Percentiles rank a stretch among this genome's conserved stretches.
Conservation (phyloP, 2,113 vertebrate species). For the Corythornis madagascariensis region DNA sequence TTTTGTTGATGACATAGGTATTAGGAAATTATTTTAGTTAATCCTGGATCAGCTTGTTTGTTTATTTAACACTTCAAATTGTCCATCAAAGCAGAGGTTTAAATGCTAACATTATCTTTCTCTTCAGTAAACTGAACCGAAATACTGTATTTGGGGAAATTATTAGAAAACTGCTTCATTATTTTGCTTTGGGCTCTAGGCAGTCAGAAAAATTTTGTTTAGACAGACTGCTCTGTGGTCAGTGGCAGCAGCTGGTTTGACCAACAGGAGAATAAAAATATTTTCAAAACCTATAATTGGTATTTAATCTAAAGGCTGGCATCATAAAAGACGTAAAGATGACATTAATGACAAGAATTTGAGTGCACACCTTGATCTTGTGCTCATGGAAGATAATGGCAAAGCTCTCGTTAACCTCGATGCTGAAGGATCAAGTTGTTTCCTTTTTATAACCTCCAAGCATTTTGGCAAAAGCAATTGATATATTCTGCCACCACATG, state of each 20-base stretch:
- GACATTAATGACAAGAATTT: background rate
- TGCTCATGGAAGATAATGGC: background rate
- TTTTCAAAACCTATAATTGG: background rate
- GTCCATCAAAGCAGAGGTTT: background rate
- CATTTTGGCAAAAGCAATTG: background rate
- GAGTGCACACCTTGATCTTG: fast-evolving
- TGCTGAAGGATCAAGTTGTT: background rate
- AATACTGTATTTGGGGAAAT: background rate
- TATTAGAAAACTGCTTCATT: background rate
- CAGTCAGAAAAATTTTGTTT: background rate
- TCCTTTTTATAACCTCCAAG: background rate
- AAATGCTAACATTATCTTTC: background rate
- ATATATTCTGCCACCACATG: background rate
- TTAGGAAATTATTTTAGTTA: background rate
- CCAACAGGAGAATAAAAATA: background rate
- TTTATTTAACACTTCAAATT: background rate
- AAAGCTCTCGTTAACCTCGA: background rate
- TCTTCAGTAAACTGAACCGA: background rate
- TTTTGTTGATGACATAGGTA: background rate
- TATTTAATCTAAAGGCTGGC: background rate
- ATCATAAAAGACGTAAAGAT: background rate
- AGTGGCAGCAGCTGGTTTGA: background rate
- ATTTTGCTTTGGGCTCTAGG: background rate
- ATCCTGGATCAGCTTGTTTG: background rate
- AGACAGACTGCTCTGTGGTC: background rate